Conservation (phyloP, 2,113 vertebrate species). For the Ciconia stormi region DNA sequence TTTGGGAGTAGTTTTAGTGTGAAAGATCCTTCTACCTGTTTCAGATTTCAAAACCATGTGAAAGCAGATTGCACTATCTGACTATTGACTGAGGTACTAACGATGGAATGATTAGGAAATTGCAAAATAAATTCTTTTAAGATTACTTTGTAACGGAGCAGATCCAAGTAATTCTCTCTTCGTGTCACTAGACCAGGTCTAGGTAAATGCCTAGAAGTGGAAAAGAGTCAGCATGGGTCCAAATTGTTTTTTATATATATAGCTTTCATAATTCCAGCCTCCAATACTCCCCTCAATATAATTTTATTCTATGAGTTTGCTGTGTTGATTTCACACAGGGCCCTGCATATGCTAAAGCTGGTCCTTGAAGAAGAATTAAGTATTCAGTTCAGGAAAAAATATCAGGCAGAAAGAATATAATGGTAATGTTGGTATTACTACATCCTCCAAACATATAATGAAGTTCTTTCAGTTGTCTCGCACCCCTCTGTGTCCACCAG, state of each 20-base stretch:
- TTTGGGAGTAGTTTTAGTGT: background rate
- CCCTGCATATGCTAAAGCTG: background rate
- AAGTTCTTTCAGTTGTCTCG: slow-evolving; percentile 6
- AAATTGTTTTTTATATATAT: background rate
- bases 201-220: background rate
- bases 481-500: slow-evolving; percentile 28
- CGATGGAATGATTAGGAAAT: background rate
- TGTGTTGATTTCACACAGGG: slow-evolving; percentile 50
- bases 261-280: slow-evolving; percentile 38
- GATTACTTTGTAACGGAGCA: background rate
- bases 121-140: background rate
- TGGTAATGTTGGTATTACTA: background rate
- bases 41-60: background rate
- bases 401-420: background rate
- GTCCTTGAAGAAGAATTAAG: slow-evolving; percentile 50
- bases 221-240: background rate
- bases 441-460: slow-evolving; percentile 2
- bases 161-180: background rate
- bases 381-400: slow-evolving; percentile 26
- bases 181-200: background rate
- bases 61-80: background rate
- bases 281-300: background rate
- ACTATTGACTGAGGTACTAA: background rate
- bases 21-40: background rate
- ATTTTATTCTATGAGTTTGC: background rate